Evolutionary conservation across 1,140 invertebrate species (phyloP), one percentile per base, ranked within the genome.

Genomic region (Lordiphosa mommai): DNA sequence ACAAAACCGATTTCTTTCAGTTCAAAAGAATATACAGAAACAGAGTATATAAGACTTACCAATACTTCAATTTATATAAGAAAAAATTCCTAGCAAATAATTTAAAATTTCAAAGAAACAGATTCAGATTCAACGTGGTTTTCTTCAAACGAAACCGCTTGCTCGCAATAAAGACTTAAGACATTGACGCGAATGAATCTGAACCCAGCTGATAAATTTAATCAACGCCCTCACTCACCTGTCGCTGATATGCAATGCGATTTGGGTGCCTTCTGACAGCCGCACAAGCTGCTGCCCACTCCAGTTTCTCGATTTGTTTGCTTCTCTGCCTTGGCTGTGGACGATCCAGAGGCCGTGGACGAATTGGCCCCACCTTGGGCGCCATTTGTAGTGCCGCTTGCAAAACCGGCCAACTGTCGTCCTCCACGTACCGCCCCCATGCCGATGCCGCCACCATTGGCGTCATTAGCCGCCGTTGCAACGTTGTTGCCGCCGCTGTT

Each of bases 181-280:
- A n/a, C n/a, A n/a, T n/a, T n/a, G n/a, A n/a, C n/a, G n/a, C n/a
- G n/a, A n/a, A n/a, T n/a, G n/a, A n/a, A n/a, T n/a, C n/a, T n/a
- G n/a, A n/a, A n/a, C n/a, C n/a, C n/a, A n/a, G n/a, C n/a, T n/a
- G n/a, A n/a, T n/a, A n/a, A n/a, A n/a, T n/a, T n/a, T n/a, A n/a
- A n/a, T n/a, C n/a, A n/a, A n/a, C n/a, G n/a, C n/a, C 2, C 12
- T 27, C 14, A 61, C 80, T 86, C 57, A 89, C 88, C 88, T 73
- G 87, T 88, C 50, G 88, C 88, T 53, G 88, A 88, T 71, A 89
- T 86, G 76, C 88, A 89, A 53, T 89, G 88, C 61, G 88, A 89
- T 67, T 88, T 89, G 50, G 88, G 88, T n/a, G 87, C 88, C 33
- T 70, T 68, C 9, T 86, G 82, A 52, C 88, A 89, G 10, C 88